phyloP scores from a whole-genome alignment of 2,888 invertebrate species.

The Eristalis pertinax region DNA sequence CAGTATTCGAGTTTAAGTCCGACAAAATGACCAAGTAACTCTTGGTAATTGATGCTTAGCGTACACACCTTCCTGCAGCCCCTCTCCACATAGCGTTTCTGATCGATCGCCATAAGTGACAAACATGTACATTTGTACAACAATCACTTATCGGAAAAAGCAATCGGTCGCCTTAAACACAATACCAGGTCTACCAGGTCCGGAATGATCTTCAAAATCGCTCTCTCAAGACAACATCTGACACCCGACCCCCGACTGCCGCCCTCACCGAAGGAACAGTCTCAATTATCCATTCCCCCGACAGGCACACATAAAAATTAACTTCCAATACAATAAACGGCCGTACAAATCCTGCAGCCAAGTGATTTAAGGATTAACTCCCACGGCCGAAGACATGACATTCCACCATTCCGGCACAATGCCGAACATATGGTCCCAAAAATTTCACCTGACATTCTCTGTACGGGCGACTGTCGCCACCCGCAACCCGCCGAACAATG shows the following conservation, averaged over 20 bases:
- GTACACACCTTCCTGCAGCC: too few species aligned
- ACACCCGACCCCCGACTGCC: not conserved
- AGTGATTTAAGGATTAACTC: conserved; percentile 44
- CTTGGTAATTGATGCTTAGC: too few species aligned
- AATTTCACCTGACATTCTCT: conserved; percentile 26
- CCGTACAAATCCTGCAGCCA: conserved; percentile 1
- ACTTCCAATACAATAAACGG: conserved; percentile 34
- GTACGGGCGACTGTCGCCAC: not conserved
- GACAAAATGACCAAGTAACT: too few species aligned
- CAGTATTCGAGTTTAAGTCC: too few species aligned
- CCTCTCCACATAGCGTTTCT: too few species aligned
- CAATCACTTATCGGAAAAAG: too few species aligned
- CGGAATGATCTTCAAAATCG: not conserved
- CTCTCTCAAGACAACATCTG: not conserved
- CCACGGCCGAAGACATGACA: conserved; percentile 16
- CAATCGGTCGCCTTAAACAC: too few species aligned
- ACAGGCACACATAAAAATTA: conserved; percentile 29
- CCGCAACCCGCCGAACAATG: conserved; percentile 17
- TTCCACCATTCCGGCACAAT: conserved; percentile 4
- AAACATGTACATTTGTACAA: too few species aligned
- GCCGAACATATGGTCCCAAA: conserved; percentile 3
- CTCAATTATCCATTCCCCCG: not conserved
- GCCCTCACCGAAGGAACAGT: not conserved
- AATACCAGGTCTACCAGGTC: not conserved
- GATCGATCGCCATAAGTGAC: too few species aligned